Base-by-base conservation (phyloP, 2,797 vertebrate species). In the Scarus forsteni region DNA sequence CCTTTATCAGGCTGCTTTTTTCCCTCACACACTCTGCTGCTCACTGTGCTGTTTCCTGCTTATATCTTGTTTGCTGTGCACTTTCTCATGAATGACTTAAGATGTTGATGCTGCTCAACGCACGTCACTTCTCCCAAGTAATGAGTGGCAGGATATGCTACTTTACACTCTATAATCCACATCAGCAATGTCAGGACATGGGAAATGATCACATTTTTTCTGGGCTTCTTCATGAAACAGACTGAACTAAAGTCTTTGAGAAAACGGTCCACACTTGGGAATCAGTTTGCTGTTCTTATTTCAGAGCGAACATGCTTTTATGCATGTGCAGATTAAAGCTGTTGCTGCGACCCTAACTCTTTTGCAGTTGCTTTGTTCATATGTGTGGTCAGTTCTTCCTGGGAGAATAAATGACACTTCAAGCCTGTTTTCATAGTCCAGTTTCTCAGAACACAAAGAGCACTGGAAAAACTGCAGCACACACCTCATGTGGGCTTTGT, bases 311-410 rank as follows among this genome's bases (percentile, higher is more conserved):
- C 8, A 10, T 12, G 3, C 13, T 27, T 38, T 39, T 62, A 45
- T 65, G n/a, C 54, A 57, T 45, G 44, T 51, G 34, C 7, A 52
- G 66, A 69, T 62, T 50, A 55, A 13, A 42, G 73, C 66, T 72
- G 49, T 60, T 55, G 38, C 46, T 34, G 36, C 6, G 46, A 66
- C 18, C 35, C 6, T 0, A 11, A 38, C 45, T 50, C 44, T 71
- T 66, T 70, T 50, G 18, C n/a, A 64, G 58, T 53, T 72, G 71
- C 76, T 66, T 79, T 45, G 59, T 62, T 71, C 53, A 51, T 56
- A 71, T 81, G 59, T 43, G 52, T 46, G 66, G 80, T 83, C 72
- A 77, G 16, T 63, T 39, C 40, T 70, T 84, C 59, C 63, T 79
- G 77, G 65, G 69, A 70, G 60, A 70, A 56, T 63, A 45, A 74